These are phyloP conservation scores for Calliopsis andreniformis DNA, from an alignment of 1,140 invertebrate species.

Conservation along the genomic window DNA sequence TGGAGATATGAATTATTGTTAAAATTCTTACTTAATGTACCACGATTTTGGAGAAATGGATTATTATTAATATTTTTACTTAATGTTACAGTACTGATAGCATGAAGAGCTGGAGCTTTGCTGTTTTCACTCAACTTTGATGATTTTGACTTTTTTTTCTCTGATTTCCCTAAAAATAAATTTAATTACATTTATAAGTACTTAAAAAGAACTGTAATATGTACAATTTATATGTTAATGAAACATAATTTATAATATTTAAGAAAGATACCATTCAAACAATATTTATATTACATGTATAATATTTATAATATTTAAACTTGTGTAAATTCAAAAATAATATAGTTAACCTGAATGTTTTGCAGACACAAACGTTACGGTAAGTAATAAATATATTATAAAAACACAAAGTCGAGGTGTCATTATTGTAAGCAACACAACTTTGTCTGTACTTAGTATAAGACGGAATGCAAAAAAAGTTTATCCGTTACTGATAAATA, in stretches of 20 bases:
- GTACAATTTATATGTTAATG: not conserved
- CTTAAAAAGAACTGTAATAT: not conserved
- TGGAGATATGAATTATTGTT: too few relatives aligned
- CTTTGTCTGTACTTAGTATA: not conserved
- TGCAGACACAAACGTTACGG: not conserved
- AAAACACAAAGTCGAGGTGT: not conserved
- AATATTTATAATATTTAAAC: too few relatives aligned
- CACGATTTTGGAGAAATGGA: not conserved
- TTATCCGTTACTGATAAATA: not conserved
- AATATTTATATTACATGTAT: too few relatives aligned
- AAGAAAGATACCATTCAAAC: too few relatives aligned
- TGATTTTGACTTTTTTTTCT: not conserved
- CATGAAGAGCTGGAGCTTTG: conserved; percentile 21
- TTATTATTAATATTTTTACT: too few relatives aligned
- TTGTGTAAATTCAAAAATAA: not conserved
- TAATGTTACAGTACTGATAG: not conserved
- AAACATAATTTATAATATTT: too few relatives aligned
- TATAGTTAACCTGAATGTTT: conserved; percentile 25
- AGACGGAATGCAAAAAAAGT: not conserved
- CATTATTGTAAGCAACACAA: not conserved
- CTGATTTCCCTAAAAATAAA: conserved; percentile 14
- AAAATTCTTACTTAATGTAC: too few relatives aligned
- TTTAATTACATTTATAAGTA: not conserved
- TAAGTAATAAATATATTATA: not conserved
- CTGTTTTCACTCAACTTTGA: not conserved